These are phyloP conservation scores for Coregonus sp. DNA, from an alignment of 2,797 vertebrate genomes.

Conservation along the genomic window DNA sequence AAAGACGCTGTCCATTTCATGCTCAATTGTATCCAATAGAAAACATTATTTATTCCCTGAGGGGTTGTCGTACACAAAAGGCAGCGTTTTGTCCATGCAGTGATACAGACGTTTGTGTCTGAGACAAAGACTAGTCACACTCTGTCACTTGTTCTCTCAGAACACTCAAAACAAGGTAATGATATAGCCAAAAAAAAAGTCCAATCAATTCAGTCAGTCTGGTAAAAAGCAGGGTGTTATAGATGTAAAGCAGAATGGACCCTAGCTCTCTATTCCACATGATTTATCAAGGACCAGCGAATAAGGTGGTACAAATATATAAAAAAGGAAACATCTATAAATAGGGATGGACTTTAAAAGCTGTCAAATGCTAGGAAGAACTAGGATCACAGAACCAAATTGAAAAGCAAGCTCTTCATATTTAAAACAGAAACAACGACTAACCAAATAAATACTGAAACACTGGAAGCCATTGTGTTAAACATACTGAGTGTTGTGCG, in stretches of 20 bases:
- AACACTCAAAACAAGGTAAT: neutral
- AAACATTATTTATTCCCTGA: neutral
- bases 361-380: neutral
- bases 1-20: constrained; percentile 50
- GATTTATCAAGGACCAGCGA: neutral
- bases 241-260: neutral
- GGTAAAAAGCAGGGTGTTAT: neutral
- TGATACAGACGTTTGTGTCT: neutral
- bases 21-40: constrained; percentile 46
- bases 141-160: too few relatives aligned
- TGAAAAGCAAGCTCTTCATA: neutral
- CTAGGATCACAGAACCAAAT: neutral
- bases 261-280: neutral
- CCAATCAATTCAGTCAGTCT: neutral
- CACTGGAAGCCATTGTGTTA: neutral
- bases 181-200: neutral
- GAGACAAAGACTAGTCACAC: neutral
- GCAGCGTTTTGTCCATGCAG: neutral
- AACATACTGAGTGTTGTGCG: neutral
- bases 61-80: neutral
- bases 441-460: neutral
- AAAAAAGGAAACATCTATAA: neutral
- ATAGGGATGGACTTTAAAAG: neutral
- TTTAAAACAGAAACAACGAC: neutral
- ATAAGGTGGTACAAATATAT: neutral